Evolutionary conservation across 1,140 invertebrate genomes (phyloP), one percentile per base, ranked within the genome.

Genomic region (Sycophaga agraensis): DNA sequence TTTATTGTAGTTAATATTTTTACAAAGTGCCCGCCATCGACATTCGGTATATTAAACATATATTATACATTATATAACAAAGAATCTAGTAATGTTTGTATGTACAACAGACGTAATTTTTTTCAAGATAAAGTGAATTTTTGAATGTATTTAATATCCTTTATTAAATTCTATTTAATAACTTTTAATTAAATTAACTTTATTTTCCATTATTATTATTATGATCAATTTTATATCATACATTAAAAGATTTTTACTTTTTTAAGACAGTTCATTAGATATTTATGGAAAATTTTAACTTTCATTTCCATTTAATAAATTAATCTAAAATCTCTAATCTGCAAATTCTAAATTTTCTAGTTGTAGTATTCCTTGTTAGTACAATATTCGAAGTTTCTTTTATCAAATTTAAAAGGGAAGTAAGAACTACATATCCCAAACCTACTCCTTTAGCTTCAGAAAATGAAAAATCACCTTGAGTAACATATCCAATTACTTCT

Each of bases 401-500:
- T 49, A 78, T 80, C 2, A 89, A 70, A 48, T 75, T 65, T 5
- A 79, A 64, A 4, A 92, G 68, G 14, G 86, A 84, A 35, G 79
- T 74, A 14, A 84, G 72, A 2, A 86, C 79, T 0, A 91, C 77
- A 70, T 90, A 92, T 35, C 90, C 91, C 7, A 89, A 73, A 46
- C 86, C 89, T 65, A 83, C 80, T 55, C 84, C 83, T 34, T 78
- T 82, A 1, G 87, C 85, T 70, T 88, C 83, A 0, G 84, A 84
- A 64, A 88, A 88, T 66, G 86, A 88, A 71, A 88, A 93, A 31
- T 83, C 84, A 24, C 89, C 90, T 63, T 85, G 77, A 37, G 79
- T 83, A 9, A 93, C 69, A 77, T 87, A 94, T 42, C 92, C 92
- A 66, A 92, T 86, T 3, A 89, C 80, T 74, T 89, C 81, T 67